Evolutionary conservation across 2,888 invertebrate species (phyloP), one percentile per base, ranked within the genome.

Genomic region (Dexiosoma caninum): DNA sequence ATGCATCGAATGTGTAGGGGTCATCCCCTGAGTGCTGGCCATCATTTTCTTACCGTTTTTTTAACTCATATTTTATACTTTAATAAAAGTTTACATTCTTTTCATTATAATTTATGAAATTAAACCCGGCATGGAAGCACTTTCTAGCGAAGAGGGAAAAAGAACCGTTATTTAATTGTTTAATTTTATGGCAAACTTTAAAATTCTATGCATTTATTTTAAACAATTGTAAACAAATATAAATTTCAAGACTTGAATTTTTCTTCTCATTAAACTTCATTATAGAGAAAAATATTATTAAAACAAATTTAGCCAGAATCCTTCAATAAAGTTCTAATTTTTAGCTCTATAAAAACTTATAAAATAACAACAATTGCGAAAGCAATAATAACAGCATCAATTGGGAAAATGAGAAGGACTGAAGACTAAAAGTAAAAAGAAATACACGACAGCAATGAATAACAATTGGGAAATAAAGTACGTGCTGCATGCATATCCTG

Each of bases 401-500:
- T 51, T 49, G 49, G 7, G 37, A 60, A 51, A 42, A 51, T 14
- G 19, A 60, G 21, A 32, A 37, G 7, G 37, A 55, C 42, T 35
- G n/a, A 44, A 44, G 40, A 27, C 19, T 32, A n/a, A 7, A 37
- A 40, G 16, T 67, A 51, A 27, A 49, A 2, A 12, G 19, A 59
- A 12, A 51, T 10, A 80, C 30, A 59, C 60, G 35, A 62, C 44
- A 44, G 51, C 70, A 80, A 72, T 32, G 67, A 53, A 77, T 69
- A 81, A 81, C 81, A 81, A 81, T 81, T 81, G 81, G 80, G 77
- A 77, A 81, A 81, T 77, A 77, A 57, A 77, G 81, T 81, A 81
- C 81, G 81, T 81, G 81, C 81, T 81, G 64, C 81, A 81, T 81
- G 81, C 77, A 81, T 77, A 81, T 81, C 81, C 81, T 74, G 81